A percentile compares a stretch with the other conserved stretches of the same genome.
Conservation (phyloP, 2,797 vertebrate species). For the Sphaeramia orbicularis region DNA sequence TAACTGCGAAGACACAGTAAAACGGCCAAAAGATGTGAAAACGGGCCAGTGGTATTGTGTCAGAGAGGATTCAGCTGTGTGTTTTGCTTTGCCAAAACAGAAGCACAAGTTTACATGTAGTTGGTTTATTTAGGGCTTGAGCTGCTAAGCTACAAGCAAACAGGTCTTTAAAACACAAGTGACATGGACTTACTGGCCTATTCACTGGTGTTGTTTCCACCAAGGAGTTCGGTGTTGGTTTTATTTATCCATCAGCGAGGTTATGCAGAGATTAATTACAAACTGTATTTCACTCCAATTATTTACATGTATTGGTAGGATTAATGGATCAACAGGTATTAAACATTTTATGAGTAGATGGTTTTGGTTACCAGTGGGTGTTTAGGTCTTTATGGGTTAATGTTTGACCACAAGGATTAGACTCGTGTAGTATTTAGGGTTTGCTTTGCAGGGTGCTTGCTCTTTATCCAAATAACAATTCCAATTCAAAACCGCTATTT, state of each 20-base stretch:
- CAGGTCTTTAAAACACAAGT: background rate
- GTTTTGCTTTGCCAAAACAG: conserved; percentile 4
- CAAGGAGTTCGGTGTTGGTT: no score
- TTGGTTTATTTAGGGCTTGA: conserved; percentile 13
- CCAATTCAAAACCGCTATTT: no score
- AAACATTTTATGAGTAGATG: no score
- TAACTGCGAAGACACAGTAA: background rate
- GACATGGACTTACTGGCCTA: background rate
- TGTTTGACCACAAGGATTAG: no score
- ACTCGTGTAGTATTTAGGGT: background rate
- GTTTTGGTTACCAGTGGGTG: no score
- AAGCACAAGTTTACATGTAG: conserved; percentile 9
- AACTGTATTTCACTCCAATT: no score
- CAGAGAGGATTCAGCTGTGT: background rate
- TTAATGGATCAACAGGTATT: no score
- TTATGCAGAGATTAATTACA: no score
- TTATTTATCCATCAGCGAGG: no score
- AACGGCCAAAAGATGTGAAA: background rate
- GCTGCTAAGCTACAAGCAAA: conserved; percentile 11
- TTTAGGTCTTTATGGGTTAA: background rate
- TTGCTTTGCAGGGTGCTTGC: background rate
- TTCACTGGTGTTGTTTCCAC: background rate
- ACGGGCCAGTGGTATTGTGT: background rate
- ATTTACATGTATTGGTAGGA: no score
- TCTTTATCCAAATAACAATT: no score